Evolutionary conservation across 2,113 vertebrate species (phyloP), one percentile per base, ranked within the genome.

Genomic region (Osmerus mordax): DNA sequence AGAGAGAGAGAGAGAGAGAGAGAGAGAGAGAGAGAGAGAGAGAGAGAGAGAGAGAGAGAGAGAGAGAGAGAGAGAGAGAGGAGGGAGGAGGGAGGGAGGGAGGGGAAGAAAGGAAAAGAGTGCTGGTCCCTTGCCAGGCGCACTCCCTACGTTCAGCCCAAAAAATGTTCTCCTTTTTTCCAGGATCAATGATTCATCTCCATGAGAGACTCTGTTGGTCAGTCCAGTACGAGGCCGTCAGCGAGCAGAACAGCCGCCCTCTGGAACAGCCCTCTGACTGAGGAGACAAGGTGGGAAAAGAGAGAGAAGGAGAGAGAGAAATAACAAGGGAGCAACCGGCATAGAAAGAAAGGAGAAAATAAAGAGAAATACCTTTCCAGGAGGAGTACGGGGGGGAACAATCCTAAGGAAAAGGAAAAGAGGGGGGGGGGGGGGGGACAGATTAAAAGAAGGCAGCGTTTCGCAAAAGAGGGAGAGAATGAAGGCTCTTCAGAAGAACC

Each of bases 401-500:
- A 56, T n/a, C 54, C 54, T 18, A 18, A 53, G 60, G 59, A 65
- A 70, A 51, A 73, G 69, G 53, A 65, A 68, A 70, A 32, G 32
- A 19, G 29, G 66, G 25, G 76, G 68, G 29, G 66, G 25, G 76
- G 68, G 36, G 68, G 67, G 52, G 29, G 69, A 41, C 21, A 28
- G 41, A 25, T 53, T 11, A 11, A 29, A 54, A 32, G 28, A n/a
- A 70, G 56, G 29, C 52, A 72, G 18, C 59, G 54, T 66, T 54
- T 15, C n/a, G 25, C n/a, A 18, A 66, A 32, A 36, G 53, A 74
- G 67, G 0, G 15, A 61, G 21, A 88, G 55, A 71, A 94, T 94
- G 93, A 94, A 94, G 80, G 87, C 91, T 70, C 84, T 93, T 0
- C 91, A 89, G 77, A 92, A 90, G 85, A 92, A 89, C 75, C 89